Base-by-base conservation (phyloP, 2,888 invertebrate species). In the Folsomia manolachei region DNA sequence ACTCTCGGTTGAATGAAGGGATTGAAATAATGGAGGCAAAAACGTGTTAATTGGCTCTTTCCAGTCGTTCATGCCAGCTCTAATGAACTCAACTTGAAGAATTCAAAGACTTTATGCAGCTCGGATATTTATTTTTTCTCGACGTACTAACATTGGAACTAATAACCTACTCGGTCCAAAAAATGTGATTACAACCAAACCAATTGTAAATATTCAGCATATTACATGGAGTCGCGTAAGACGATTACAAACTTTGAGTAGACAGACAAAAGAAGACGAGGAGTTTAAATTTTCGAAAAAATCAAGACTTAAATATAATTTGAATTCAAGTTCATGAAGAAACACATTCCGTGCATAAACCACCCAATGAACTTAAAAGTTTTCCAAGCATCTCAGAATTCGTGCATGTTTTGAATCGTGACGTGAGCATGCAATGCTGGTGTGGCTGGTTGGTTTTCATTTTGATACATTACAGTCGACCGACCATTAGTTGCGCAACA, bases 11-110 rank as follows among this genome's bases (percentile, higher is more conserved):
- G 39, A 39, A 39, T 39, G 62, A 62, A 14, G 62, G 21, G 24
- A 62, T 62, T 7, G 62, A 62, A 62, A 62, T 62, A 62, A 52
- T 63, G 70, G 39, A 64, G 56, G 70, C 65, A 71, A 71, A 71
- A 71, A 71, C 63, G 70, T 60, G 70, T 71, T 71, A 71, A 71
- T 71, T 71, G 70, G 70, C 70, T 71, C 70, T 71, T n/a, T 62
- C 62, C 63, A 71, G 60, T 60, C 56, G 60, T 71, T 64, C 70
- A 56, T 65, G 65, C 27, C 27, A 27, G 11, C 70, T 71, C 64
- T 71, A 71, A 71, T 71, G 70, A 71, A 71, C 70, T 71, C 70
- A 71, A 63, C 63, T 27, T 62, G 23, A 62, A 62, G 24, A 24
- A 21, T 62, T 62, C 62, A 24, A 21, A 62, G 60, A 25, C 62